A percentile compares a stretch with the other conserved stretches of the same genome.
Evolutionary conservation across 2,888 invertebrate species (phyloP).

Genomic region (Campoletis raptor): DNA sequence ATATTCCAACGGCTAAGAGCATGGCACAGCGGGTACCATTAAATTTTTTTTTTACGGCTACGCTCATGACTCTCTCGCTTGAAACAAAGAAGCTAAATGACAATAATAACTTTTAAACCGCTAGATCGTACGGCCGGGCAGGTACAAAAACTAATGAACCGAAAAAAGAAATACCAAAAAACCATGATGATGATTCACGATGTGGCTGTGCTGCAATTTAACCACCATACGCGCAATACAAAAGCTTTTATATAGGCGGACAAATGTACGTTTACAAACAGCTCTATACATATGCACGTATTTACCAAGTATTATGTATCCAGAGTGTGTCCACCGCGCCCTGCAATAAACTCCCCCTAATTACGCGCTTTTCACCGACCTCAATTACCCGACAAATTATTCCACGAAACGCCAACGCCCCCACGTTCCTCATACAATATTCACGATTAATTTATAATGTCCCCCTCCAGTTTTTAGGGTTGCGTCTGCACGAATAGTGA

Average conservation of each 20-base stretch:
- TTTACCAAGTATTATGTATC: constrained; percentile 56
- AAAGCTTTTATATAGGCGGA: constrained; percentile 15
- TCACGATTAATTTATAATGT: constrained; percentile 68
- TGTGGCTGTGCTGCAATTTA: constrained; percentile 65
- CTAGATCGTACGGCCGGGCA: constrained; percentile 21
- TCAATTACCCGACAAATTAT: constrained; percentile 71
- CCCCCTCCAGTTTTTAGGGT: constrained; percentile 16
- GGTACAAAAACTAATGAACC: constrained; percentile 18
- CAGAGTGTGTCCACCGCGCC: constrained; percentile 65
- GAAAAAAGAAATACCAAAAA: constrained; percentile 46
- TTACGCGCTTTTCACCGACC: constrained; percentile 66
- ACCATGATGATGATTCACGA: constrained; percentile 67
- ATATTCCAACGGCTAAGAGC: neutral
- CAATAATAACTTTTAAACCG: constrained; percentile 21
- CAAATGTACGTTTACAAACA: constrained; percentile 41
- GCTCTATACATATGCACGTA: neutral
- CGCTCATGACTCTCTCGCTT: constrained; percentile 21
- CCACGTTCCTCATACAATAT: constrained; percentile 52
- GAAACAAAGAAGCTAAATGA: constrained; percentile 37
- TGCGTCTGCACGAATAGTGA: neutral
- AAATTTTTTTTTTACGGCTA: constrained; percentile 10
- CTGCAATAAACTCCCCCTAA: constrained; percentile 69
- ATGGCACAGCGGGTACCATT: neutral
- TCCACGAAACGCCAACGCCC: constrained; percentile 57
- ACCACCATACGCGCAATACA: constrained; percentile 51